A percentile compares a stretch with the other conserved stretches of the same genome.
phyloP scores from a whole-genome alignment of 2,113 vertebrate genomes.

The Abramis brama region DNA sequence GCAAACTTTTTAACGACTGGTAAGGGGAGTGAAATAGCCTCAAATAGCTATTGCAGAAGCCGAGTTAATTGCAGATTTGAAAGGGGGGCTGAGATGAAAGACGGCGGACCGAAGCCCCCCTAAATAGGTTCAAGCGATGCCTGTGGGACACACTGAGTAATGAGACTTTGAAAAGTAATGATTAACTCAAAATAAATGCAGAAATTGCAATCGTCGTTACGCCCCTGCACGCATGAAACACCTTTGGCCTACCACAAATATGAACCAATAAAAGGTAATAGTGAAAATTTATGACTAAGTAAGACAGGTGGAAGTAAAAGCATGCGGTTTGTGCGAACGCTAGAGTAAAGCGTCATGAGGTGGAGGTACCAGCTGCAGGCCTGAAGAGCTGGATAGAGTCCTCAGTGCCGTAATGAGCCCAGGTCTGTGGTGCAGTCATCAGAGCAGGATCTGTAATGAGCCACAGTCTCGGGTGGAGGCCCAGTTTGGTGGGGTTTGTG shows the following conservation, averaged over 20 bases:
- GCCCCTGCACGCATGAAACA: not conserved
- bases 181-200: conserved; percentile 22
- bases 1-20: conserved; percentile 4
- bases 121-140: conserved; percentile 19
- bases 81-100: conserved; percentile 1
- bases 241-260: not conserved
- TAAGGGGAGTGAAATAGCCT: conserved; percentile 6
- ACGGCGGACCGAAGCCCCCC: not conserved
- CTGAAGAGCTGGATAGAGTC: conserved; percentile 54
- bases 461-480: conserved; percentile 67
- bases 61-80: conserved; percentile 14
- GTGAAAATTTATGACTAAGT: not conserved
- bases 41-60: not conserved
- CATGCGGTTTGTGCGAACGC: not conserved
- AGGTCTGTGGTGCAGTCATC: conserved; percentile 67
- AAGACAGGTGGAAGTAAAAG: not conserved
- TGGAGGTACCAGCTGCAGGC: conserved; percentile 45
- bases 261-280: not conserved
- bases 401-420: conserved; percentile 68
- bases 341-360: conserved; percentile 2
- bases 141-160: conserved; percentile 13
- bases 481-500: conserved; percentile 70
- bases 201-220: not conserved
- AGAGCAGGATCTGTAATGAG: conserved; percentile 76
- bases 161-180: conserved; percentile 24